Base-by-base conservation (phyloP, 2,113 vertebrate genomes). In the Takifugu bimaculatus region DNA sequence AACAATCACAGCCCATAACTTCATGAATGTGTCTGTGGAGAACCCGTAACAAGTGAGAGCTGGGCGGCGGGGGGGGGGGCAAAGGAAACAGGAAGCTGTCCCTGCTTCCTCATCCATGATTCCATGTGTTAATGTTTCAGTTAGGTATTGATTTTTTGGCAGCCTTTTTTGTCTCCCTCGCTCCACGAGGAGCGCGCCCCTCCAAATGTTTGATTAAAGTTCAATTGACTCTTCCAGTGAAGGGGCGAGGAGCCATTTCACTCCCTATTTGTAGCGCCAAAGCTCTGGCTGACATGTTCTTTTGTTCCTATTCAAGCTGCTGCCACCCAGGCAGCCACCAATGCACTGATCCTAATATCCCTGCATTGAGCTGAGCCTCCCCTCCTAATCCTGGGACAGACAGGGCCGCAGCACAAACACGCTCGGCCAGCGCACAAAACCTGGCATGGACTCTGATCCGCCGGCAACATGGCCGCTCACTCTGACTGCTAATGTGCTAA, bases 201-300 rank as follows among this genome's bases (percentile, higher is more conserved):
- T 83, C n/a, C 89, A 90, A 94, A 93, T 94, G 93, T 96, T 93
- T 95, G 94, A 98, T 98, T 94, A 92, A 94, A 92, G 91, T 93
- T 94, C 92, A 89, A 89, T 94, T 93, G 92, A 92, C 93, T 94
- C 87, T 84, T 54, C 87, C 91, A 77, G 89, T 75, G 71, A 88
- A 87, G 86, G 88, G 87, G 89, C 90, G 77, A 76, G 68, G 78
- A 92, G 90, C 92, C 81, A 89, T 55, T 91, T 89, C 87, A 58
- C 84, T 93, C 89, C 88, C 87, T 89, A 77, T 93, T 92, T 92
- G 93, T 86, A 89, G 88, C 87, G 57, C 84, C 88, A 83, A 75
- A 92, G 91, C 93, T 89, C 80, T 86, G 83, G 87, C 91, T 72
- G 72, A 87, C 85, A 82, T 76, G 64, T 72, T 88, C 91, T 91